Conservation (phyloP, 30 jellyfish, hydroid and myxozoan species). For the Aurelia sp. region DNA sequence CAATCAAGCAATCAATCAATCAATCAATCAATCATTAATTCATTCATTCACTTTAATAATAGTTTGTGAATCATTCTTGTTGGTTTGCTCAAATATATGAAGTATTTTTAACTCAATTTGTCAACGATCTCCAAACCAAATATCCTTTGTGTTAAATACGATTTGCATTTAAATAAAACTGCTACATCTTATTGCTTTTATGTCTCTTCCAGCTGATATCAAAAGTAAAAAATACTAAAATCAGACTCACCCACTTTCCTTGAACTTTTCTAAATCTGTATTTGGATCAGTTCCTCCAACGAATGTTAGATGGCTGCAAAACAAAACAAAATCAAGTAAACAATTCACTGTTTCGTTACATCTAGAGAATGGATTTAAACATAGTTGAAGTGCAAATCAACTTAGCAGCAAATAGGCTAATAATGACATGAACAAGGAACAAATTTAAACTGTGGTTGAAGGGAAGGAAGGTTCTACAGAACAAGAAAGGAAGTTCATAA, state of each 20-base stretch:
- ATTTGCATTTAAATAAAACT: too few relatives aligned
- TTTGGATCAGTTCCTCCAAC: conserved; percentile 92
- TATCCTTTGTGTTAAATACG: neutral
- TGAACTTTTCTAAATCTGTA: conserved; percentile 57
- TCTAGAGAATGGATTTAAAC: neutral
- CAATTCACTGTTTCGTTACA: neutral
- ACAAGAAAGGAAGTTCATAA: too few relatives aligned
- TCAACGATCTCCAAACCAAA: neutral
- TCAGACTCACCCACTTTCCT: conserved; percentile 77
- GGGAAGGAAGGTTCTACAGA: too few relatives aligned
- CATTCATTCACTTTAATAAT: neutral
- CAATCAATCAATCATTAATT: too few relatives aligned
- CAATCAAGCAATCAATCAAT: too few relatives aligned
- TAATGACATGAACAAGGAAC: neutral
- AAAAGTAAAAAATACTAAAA: neutral
- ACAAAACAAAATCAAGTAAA: neutral
- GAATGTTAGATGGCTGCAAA: conserved; percentile 57
- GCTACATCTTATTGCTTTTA: neutral
- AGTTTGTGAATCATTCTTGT: neutral
- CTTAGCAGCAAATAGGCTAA: neutral
- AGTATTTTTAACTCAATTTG: neutral
- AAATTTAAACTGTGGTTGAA: too few relatives aligned
- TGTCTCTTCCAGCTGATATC: neutral
- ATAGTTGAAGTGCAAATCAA: neutral
- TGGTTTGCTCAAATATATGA: neutral